phyloP scores from a whole-genome alignment of 2,797 vertebrate genomes.

The Sebastiscus albofasciatus region DNA sequence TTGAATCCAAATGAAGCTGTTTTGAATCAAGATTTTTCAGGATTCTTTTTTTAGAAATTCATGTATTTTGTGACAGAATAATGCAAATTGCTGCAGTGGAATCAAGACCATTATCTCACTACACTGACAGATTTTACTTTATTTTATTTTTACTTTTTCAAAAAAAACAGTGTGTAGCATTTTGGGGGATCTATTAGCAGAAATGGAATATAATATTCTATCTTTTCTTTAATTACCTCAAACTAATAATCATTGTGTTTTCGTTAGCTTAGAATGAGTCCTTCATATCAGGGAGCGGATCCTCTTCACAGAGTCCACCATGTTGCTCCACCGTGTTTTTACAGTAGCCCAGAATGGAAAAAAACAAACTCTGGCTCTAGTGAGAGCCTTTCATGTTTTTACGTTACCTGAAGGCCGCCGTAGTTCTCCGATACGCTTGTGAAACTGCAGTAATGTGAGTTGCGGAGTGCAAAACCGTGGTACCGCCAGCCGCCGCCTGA shows the following conservation, averaged over 20 bases:
- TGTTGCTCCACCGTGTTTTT: too few relatives aligned
- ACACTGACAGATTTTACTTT: neutral
- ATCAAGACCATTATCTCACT: neutral
- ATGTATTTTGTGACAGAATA: neutral
- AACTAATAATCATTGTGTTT: too few relatives aligned
- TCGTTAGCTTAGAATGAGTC: too few relatives aligned
- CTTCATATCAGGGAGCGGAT: too few relatives aligned
- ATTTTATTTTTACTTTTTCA: neutral
- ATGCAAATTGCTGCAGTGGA: neutral
- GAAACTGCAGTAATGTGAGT: rapidly evolving
- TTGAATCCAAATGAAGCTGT: neutral
- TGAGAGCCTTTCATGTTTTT: rapidly evolving
- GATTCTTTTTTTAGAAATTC: neutral
- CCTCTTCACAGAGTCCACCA: too few relatives aligned
- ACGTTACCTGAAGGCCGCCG: rapidly evolving
- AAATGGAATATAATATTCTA: too few relatives aligned
- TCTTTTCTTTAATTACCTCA: too few relatives aligned
- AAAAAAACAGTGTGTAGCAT: neutral
- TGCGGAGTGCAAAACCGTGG: too few relatives aligned
- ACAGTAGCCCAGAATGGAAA: too few relatives aligned
- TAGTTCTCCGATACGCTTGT: too few relatives aligned
- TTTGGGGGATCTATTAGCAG: too few relatives aligned
- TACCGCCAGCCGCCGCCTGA: rapidly evolving
- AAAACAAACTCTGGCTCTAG: too few relatives aligned
- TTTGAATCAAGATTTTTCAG: neutral